Conservation (phyloP, 2,797 vertebrate genomes). For the Phaenicophaeus curvirostris region DNA sequence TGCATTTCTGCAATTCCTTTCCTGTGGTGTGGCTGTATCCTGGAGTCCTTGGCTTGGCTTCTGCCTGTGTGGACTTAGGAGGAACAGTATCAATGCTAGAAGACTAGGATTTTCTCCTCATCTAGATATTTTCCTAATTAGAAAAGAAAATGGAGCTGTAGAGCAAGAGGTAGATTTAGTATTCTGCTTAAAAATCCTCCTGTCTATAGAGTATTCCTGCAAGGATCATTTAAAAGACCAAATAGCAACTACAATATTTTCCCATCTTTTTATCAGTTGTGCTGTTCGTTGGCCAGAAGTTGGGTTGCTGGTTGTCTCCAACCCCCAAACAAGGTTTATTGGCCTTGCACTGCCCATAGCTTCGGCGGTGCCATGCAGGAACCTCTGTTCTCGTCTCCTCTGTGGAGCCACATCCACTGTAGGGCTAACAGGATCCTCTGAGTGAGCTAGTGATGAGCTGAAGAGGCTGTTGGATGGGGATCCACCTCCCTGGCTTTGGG, state of each 20-base stretch:
- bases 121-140: not conserved
- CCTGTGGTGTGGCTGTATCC: accelerated
- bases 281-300: not conserved
- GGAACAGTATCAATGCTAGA: accelerated
- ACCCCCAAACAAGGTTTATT: not conserved
- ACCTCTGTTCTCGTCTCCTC: not conserved
- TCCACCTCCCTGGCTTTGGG: not conserved
- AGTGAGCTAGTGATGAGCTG: accelerated
- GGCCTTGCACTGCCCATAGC: accelerated
- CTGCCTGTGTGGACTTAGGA: not conserved
- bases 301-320: not conserved
- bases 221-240: not conserved
- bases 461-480: not conserved
- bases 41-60: not conserved
- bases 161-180: not conserved
- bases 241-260: not conserved
- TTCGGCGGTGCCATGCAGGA: accelerated
- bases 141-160: not conserved
- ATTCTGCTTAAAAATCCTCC: not conserved
- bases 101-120: not conserved
- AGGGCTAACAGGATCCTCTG: not conserved
- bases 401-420: not conserved
- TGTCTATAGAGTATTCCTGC: not conserved
- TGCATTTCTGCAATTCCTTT: not conserved
- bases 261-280: not conserved